Evolutionary conservation across 2,888 invertebrate genomes (phyloP).

Genomic region (Leucania comma): DNA sequence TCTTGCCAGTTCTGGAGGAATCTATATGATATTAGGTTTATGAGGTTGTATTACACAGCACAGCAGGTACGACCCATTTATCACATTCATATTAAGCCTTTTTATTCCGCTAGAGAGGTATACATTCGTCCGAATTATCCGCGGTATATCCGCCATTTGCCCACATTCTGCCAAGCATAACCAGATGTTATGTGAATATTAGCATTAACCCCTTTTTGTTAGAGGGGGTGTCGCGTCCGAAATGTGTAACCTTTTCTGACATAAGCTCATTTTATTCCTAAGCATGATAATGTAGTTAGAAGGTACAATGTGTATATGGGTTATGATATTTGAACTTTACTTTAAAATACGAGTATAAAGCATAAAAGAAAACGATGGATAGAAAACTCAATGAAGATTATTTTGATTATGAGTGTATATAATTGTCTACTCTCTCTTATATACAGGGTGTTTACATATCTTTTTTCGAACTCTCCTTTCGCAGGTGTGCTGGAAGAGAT

Average conservation of each 20-base stretch:
- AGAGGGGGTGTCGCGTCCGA: slow-evolving; percentile 9
- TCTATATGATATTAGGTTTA: too few relatives aligned
- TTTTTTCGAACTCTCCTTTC: too few relatives aligned
- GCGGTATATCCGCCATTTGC: slow-evolving; percentile 55
- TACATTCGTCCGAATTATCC: slow-evolving; percentile 66
- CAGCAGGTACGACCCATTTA: slow-evolving; percentile 34
- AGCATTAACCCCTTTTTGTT: slow-evolving; percentile 47
- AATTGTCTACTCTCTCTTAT: too few relatives aligned
- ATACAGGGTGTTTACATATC: too few relatives aligned
- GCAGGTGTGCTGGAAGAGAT: too few relatives aligned
- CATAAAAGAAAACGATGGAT: background rate
- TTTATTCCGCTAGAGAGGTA: slow-evolving; percentile 51
- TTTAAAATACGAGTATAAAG: background rate
- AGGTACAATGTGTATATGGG: background rate
- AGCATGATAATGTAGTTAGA: background rate
- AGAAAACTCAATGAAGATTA: background rate
- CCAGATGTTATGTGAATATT: slow-evolving; percentile 51
- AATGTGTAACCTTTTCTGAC: slow-evolving; percentile 21
- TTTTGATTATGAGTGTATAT: too few relatives aligned
- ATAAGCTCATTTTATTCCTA: background rate
- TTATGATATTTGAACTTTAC: background rate
- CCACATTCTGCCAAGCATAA: slow-evolving; percentile 50
- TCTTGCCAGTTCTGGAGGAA: too few relatives aligned
- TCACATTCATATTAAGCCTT: slow-evolving; percentile 47
- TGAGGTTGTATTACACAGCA: slow-evolving; percentile 15